Percentiles rank a stretch among this genome's conserved stretches.
These are phyloP conservation scores for Labeo catla DNA, from an alignment of 2,113 vertebrate species.

Conservation along the genomic window DNA sequence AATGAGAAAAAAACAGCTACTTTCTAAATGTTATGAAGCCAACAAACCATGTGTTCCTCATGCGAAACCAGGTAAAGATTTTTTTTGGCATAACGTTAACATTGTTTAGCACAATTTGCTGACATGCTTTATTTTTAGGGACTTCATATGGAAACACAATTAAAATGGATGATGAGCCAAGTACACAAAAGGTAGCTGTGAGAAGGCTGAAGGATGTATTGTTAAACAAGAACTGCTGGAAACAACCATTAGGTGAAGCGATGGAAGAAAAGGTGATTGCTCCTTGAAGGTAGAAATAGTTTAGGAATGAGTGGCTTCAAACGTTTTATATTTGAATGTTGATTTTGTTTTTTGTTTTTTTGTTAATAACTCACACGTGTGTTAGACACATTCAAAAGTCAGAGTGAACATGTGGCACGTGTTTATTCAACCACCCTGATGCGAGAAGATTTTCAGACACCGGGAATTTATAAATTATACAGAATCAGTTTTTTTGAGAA, in stretches of 20 bases:
- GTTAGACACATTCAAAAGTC: background rate
- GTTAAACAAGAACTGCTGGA: background rate
- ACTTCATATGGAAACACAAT: background rate
- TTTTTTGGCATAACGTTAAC: background rate
- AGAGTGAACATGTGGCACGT: too few species aligned
- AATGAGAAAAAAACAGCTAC: slow-evolving; percentile 1
- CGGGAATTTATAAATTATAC: too few species aligned
- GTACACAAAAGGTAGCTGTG: background rate
- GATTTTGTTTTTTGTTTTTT: background rate
- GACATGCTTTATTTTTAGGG: background rate
- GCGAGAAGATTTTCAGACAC: too few species aligned
- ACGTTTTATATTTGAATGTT: background rate
- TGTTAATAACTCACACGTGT: background rate
- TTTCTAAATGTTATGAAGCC: slow-evolving; percentile 10
- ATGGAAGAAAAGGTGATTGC: background rate
- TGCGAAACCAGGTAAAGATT: background rate
- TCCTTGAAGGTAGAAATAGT: background rate
- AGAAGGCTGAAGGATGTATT: background rate
- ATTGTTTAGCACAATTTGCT: background rate
- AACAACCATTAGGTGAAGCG: background rate
- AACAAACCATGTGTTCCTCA: background rate
- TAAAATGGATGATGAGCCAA: background rate
- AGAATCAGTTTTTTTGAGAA: too few species aligned
- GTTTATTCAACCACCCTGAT: too few species aligned
- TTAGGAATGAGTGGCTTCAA: background rate